A percentile compares a stretch with the other conserved stretches of the same genome.
Evolutionary conservation across 2,888 invertebrate genomes (phyloP).

Genomic region (Latrodectus elegans): DNA sequence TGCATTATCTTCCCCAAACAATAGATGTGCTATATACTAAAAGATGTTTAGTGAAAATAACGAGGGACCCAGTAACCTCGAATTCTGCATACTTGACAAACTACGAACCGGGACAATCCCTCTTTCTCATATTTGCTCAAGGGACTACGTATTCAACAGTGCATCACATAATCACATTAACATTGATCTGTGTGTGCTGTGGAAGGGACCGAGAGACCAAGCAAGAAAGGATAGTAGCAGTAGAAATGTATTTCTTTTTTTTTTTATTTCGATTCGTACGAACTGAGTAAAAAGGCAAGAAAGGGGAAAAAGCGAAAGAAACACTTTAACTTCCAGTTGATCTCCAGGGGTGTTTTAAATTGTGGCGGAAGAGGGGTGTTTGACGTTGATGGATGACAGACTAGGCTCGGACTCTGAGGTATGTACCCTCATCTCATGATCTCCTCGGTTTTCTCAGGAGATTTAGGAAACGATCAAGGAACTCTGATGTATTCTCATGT

Average conservation of each 20-base stretch:
- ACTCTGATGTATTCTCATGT: constrained; percentile 34
- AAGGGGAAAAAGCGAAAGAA: constrained; percentile 36
- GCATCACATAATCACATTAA: constrained; percentile 62
- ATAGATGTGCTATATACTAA: too few relatives aligned
- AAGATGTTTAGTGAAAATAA: too few relatives aligned
- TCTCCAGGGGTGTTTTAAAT: constrained; percentile 51
- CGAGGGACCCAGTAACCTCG: too few relatives aligned
- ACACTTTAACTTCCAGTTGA: constrained; percentile 50
- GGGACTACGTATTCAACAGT: constrained; percentile 60
- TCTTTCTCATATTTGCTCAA: constrained; percentile 49
- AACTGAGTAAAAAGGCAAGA: constrained; percentile 20
- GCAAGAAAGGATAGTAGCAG: background rate
- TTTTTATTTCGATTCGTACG: background rate
- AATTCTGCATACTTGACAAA: constrained; percentile 16
- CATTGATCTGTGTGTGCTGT: constrained; percentile 61
- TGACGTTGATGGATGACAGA: constrained; percentile 60
- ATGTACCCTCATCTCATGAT: constrained; percentile 56
- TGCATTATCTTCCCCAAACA: too few relatives aligned
- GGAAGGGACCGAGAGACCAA: background rate
- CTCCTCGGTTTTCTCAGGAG: constrained; percentile 41
- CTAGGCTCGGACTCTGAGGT: constrained; percentile 46
- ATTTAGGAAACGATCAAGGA: constrained; percentile 48
- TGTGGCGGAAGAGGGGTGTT: constrained; percentile 20
- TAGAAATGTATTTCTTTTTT: background rate
- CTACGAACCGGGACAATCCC: background rate